Evolutionary conservation across 2,113 vertebrate species (phyloP).

Genomic region (Caretta caretta): DNA sequence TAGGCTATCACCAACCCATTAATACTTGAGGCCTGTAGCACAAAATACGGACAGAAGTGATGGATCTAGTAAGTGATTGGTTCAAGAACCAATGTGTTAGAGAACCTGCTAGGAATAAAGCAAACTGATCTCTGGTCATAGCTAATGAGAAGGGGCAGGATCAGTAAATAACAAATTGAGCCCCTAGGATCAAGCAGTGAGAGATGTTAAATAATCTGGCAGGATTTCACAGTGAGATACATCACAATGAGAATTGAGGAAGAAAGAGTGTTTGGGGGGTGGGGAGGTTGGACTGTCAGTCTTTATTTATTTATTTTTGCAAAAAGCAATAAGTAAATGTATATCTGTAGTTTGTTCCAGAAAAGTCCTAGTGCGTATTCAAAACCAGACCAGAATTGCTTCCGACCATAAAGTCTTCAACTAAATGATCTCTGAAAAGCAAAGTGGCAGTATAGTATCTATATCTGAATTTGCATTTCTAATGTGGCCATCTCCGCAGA

Average conservation of each 20-base stretch:
- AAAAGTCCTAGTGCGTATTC: not conserved
- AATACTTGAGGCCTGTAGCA: not conserved
- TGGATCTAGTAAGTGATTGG: slow-evolving; percentile 44
- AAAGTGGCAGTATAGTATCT: not conserved
- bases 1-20: not conserved
- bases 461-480: not conserved
- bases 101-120: slow-evolving; percentile 50
- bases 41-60: not conserved
- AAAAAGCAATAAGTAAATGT: not conserved
- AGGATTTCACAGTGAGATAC: slow-evolving; percentile 6
- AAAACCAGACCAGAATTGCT: not conserved
- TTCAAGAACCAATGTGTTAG: slow-evolving; percentile 42
- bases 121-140: slow-evolving; percentile 28
- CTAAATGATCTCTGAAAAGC: not conserved
- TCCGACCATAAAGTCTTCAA: not conserved
- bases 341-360: not conserved
- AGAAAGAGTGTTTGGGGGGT: not conserved
- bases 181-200: slow-evolving; percentile 41
- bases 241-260: slow-evolving; percentile 6
- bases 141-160: slow-evolving; percentile 23
- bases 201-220: slow-evolving; percentile 36
- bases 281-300: not conserved
- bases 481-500: not conserved
- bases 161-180: slow-evolving; percentile 50
- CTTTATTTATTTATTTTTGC: not conserved